Conservation (phyloP, 1,140 invertebrate genomes). For the Brachystomella parvula region DNA sequence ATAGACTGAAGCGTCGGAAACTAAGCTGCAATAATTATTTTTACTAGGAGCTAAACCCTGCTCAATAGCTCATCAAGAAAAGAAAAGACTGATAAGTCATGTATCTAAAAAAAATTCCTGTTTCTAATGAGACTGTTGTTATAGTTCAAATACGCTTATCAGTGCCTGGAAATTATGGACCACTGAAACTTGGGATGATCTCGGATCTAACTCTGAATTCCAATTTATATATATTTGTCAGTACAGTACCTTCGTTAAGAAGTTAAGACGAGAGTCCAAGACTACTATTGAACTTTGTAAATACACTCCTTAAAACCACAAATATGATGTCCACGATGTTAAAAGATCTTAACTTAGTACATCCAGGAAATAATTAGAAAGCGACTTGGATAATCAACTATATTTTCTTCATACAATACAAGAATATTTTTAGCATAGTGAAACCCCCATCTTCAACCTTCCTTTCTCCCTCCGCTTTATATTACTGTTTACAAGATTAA, state of each 20-base stretch:
- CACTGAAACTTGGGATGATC: neutral
- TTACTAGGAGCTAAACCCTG: neutral
- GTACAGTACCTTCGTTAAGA: neutral
- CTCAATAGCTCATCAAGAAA: neutral
- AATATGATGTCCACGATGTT: neutral
- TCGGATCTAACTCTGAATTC: too few relatives aligned
- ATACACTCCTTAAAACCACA: neutral
- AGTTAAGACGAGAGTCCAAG: too few relatives aligned
- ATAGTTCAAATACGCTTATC: conserved; percentile 4
- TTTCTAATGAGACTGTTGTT: neutral
- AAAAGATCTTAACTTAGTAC: neutral
- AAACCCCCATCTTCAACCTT: neutral
- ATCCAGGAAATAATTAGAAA: neutral
- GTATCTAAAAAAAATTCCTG: neutral
- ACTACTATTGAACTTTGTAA: neutral
- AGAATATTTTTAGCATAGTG: neutral
- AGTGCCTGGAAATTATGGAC: conserved; percentile 6
- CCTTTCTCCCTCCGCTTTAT: neutral
- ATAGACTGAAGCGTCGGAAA: neutral
- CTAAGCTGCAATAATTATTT: neutral
- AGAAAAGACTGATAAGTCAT: conserved; percentile 1
- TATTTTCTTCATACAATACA: too few relatives aligned
- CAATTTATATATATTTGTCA: too few relatives aligned
- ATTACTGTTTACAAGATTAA: neutral
- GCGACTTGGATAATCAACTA: conserved; percentile 2